A percentile compares a stretch with the other conserved stretches of the same genome.
Evolutionary conservation across 2,888 invertebrate genomes (phyloP).

Genomic region (Coecobrya sp.): DNA sequence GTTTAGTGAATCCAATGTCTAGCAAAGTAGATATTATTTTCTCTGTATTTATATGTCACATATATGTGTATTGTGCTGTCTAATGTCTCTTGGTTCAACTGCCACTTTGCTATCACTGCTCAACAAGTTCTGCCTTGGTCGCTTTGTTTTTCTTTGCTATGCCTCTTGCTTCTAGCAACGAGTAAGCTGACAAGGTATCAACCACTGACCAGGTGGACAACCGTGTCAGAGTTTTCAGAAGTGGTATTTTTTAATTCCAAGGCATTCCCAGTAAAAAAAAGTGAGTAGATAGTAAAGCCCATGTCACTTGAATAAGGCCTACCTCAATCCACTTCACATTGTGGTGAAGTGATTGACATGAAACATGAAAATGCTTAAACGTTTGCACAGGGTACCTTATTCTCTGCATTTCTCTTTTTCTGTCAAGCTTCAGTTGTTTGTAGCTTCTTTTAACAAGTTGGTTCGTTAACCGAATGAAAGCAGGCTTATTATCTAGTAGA

Average conservation of each 20-base stretch:
- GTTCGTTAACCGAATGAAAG: too few species aligned
- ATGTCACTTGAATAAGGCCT: neutral
- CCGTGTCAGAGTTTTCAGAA: neutral
- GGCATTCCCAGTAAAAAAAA: neutral
- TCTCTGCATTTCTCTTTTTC: neutral
- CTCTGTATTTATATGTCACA: too few species aligned
- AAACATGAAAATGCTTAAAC: neutral
- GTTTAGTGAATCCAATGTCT: too few species aligned
- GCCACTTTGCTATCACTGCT: too few species aligned
- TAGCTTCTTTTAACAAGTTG: too few species aligned
- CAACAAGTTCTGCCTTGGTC: too few species aligned
- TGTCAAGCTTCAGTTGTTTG: too few species aligned
- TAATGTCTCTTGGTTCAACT: too few species aligned
- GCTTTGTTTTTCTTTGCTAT: too few species aligned
- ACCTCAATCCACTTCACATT: conserved; percentile 9
- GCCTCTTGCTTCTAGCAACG: neutral
- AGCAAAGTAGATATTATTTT: too few species aligned
- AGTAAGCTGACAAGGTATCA: neutral
- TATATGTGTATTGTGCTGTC: too few species aligned
- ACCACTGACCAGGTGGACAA: neutral
- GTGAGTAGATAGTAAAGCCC: neutral
- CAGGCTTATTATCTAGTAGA: too few species aligned
- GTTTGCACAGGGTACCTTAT: neutral
- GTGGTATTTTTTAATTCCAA: neutral
- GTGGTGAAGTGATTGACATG: conserved; percentile 27